Conservation (phyloP, 2,888 invertebrate species). For the Neoaliturus tenellus region DNA sequence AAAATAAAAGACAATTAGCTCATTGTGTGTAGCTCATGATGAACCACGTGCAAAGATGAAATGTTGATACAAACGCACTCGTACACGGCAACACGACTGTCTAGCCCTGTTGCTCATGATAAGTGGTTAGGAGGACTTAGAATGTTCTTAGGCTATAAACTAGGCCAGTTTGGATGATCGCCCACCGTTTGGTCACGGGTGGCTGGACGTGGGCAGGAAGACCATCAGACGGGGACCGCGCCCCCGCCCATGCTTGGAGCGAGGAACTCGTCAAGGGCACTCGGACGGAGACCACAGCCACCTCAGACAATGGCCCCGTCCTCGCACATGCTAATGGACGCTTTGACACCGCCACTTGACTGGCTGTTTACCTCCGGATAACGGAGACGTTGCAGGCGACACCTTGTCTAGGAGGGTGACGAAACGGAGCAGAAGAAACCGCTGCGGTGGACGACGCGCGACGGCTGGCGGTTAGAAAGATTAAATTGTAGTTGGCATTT, state of each 20-base stretch:
- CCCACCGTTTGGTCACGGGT: not conserved
- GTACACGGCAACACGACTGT: too few species aligned
- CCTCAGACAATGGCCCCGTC: not conserved
- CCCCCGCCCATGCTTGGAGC: not conserved
- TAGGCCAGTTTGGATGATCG: not conserved
- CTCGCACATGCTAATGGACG: constrained; percentile 1
- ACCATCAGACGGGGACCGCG: not conserved
- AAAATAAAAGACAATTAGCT: too few species aligned
- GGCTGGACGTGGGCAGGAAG: constrained; percentile 13
- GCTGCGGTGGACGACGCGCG: too few species aligned
- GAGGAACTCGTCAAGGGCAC: constrained; percentile 22
- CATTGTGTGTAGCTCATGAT: too few species aligned
- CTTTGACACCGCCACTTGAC: constrained; percentile 15
- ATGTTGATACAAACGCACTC: too few species aligned
- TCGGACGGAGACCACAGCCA: not conserved
- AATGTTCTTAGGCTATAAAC: not conserved
- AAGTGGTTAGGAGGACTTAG: not conserved
- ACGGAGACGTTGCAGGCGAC: not conserved
- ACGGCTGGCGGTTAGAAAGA: too few species aligned
- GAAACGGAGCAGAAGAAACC: too few species aligned
- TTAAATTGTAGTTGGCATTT: too few species aligned
- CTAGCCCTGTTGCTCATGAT: not conserved
- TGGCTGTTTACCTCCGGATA: not conserved
- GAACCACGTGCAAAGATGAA: too few species aligned
- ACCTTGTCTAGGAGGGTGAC: not conserved